Evolutionary conservation across 2,797 vertebrate genomes (phyloP).

Genomic region (Typhlichthys subterraneus): DNA sequence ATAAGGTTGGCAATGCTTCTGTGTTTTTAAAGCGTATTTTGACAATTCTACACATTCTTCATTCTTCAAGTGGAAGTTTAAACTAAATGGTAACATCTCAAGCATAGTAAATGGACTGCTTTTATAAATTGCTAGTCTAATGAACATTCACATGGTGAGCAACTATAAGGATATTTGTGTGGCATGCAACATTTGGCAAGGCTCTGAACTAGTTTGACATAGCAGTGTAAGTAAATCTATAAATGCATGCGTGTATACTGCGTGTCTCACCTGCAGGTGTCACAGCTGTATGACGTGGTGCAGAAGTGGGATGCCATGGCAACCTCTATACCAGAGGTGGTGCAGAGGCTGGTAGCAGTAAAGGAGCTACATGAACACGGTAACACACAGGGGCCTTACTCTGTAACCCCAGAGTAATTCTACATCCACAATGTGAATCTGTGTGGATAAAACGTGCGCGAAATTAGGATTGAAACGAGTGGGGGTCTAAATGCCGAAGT

Average conservation of each 20-base stretch:
- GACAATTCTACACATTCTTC: neutral
- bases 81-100: too few relatives aligned
- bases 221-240: too few relatives aligned
- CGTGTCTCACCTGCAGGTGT: conserved; percentile 75
- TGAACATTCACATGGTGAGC: too few relatives aligned
- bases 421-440: conserved; percentile 34
- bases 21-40: neutral
- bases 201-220: too few relatives aligned
- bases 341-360: conserved; percentile 87
- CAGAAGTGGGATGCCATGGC: conserved; percentile 91
- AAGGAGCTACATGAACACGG: conserved; percentile 94
- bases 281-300: conserved; percentile 87
- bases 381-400: conserved; percentile 41
- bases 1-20: conserved; percentile 78
- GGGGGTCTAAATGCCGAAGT: conserved; percentile 3
- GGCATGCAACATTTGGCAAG: too few relatives aligned
- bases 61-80: too few relatives aligned
- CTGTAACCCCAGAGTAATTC: conserved; percentile 24
- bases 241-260: neutral
- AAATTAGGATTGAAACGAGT: conserved; percentile 41
- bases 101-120: too few relatives aligned
- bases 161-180: too few relatives aligned
- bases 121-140: too few relatives aligned
- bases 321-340: conserved; percentile 86
- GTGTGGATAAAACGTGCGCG: conserved; percentile 41